phyloP scores from a whole-genome alignment of 1,140 invertebrate genomes.

The Adelges cooleyi region DNA sequence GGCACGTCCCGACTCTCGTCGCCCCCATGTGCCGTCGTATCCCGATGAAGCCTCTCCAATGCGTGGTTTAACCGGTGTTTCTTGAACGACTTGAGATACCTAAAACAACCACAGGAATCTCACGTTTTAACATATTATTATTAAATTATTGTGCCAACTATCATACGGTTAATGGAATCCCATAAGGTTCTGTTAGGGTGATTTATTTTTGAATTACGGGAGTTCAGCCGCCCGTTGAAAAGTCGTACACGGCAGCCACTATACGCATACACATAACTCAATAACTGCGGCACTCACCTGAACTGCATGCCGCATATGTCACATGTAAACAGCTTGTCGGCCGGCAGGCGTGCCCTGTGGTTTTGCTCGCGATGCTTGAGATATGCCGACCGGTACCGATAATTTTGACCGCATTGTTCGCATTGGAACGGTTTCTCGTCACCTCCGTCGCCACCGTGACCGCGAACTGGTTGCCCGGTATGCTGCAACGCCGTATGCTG shows the following conservation, averaged over 20 bases:
- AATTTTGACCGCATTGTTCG: conserved; percentile 79
- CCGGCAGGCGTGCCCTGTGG: conserved; percentile 67
- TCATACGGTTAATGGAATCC: too few relatives aligned
- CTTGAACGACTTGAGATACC: conserved; percentile 77
- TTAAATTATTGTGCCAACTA: too few relatives aligned
- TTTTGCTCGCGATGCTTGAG: conserved; percentile 80
- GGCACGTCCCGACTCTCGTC: conserved; percentile 23
- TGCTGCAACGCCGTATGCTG: conserved; percentile 68
- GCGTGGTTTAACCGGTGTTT: conserved; percentile 79
- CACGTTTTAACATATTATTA: too few relatives aligned
- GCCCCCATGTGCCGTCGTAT: neutral
- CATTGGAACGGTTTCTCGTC: conserved; percentile 84
- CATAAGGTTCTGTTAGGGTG: too few relatives aligned
- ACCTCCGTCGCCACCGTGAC: conserved; percentile 27
- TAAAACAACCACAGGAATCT: conserved; percentile 31
- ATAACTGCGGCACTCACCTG: conserved; percentile 14
- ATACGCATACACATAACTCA: neutral
- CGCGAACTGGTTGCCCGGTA: conserved; percentile 38
- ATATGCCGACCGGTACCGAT: conserved; percentile 75
- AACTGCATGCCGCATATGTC: conserved; percentile 84
- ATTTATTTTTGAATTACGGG: too few relatives aligned
- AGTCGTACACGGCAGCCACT: neutral
- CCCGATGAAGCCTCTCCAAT: conserved; percentile 57
- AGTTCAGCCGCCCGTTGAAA: too few relatives aligned
- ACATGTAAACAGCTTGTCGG: conserved; percentile 78